A percentile compares a stretch with the other conserved stretches of the same genome.
These are phyloP conservation scores for Sthenelais limicola DNA, from an alignment of 2,888 invertebrate genomes.

Conservation along the genomic window DNA sequence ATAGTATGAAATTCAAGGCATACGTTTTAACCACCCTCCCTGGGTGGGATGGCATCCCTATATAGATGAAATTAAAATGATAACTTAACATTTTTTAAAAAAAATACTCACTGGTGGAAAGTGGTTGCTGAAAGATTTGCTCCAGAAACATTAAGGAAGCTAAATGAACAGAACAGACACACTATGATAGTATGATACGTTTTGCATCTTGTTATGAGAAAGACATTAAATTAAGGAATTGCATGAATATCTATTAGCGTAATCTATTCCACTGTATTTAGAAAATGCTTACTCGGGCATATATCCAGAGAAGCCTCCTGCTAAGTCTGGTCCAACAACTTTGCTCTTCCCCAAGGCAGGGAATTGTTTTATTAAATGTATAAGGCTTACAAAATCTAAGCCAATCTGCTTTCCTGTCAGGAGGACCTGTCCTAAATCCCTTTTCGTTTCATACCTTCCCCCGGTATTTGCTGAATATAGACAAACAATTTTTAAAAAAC, in stretches of 20 bases:
- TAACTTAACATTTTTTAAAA: too few relatives aligned
- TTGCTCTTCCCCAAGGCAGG: slow-evolving; percentile 40
- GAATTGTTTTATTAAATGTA: slow-evolving; percentile 41
- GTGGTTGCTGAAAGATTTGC: slow-evolving; percentile 4
- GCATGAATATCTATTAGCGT: neutral
- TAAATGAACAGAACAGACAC: neutral
- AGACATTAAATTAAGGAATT: neutral
- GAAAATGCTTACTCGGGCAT: slow-evolving; percentile 32
- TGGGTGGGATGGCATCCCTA: too few relatives aligned
- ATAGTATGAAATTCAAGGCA: too few relatives aligned
- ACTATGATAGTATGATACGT: neutral
- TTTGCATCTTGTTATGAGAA: neutral
- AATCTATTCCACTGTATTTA: neutral
- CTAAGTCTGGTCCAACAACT: slow-evolving; percentile 52
- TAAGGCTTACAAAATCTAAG: slow-evolving; percentile 47
- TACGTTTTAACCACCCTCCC: too few relatives aligned
- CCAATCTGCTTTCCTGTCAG: slow-evolving; percentile 47
- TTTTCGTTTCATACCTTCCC: too few relatives aligned
- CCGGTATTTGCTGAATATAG: too few relatives aligned
- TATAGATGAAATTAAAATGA: too few relatives aligned
- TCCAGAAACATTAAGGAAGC: slow-evolving; percentile 11
- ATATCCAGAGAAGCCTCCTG: neutral
- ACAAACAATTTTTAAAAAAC: too few relatives aligned
- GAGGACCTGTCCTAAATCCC: neutral
- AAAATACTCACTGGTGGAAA: slow-evolving; percentile 31